phyloP scores from a whole-genome alignment of 2,888 invertebrate species.

The Alsophila aescularia region DNA sequence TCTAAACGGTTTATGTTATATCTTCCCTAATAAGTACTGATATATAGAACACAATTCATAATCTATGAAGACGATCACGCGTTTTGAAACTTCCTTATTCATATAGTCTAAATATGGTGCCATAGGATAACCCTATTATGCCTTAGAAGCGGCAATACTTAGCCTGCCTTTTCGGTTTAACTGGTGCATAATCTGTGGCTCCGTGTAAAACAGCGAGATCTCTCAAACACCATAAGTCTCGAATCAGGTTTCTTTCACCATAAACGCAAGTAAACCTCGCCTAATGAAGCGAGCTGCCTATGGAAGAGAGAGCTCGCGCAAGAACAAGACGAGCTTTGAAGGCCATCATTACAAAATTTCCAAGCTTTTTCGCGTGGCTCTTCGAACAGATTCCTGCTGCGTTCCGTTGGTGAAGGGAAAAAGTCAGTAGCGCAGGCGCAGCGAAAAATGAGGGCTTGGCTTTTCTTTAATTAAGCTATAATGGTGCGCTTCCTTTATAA shows the following conservation, averaged over 20 bases:
- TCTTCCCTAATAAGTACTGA: conserved; percentile 10
- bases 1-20: conserved; percentile 1
- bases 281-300: conserved; percentile 57
- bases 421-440: conserved; percentile 24
- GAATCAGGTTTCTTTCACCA: conserved; percentile 38
- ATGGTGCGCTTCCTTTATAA: background rate
- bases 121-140: conserved; percentile 12
- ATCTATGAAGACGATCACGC: conserved; percentile 10
- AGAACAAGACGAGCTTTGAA: conserved; percentile 71
- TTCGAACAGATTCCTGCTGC: conserved; percentile 56
- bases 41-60: conserved; percentile 17
- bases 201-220: conserved; percentile 14
- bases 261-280: conserved; percentile 49
- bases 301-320: conserved; percentile 57
- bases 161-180: background rate
- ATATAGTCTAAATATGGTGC: conserved; percentile 7
- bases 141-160: conserved; percentile 1
- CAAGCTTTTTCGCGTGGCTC: conserved; percentile 64
- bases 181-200: background rate
- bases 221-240: conserved; percentile 20
- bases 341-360: conserved; percentile 74
- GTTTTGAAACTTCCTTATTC: conserved; percentile 13
- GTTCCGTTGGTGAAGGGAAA: conserved; percentile 30
- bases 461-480: conserved; percentile 3
- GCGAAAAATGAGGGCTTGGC: conserved; percentile 10